Base-by-base conservation (phyloP, 2,888 invertebrate genomes). In the Amblyjoppa fuscipennis region DNA sequence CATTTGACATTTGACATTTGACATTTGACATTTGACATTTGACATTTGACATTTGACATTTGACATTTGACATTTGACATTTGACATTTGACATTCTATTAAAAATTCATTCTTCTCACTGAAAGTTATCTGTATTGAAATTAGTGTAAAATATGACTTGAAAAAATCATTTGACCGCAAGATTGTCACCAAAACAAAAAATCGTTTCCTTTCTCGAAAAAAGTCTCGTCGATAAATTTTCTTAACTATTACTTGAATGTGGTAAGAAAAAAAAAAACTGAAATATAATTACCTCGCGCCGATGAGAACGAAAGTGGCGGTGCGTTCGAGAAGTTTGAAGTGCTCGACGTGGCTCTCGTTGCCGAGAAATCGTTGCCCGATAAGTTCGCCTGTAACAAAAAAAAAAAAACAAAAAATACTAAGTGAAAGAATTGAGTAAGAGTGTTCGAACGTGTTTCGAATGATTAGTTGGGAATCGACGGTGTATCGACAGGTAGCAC, bases 321-420 rank as follows among this genome's bases (percentile, higher is more conserved):
- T 97, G 94, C 97, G 97, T 94, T 98, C 97, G 94, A 99, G 96
- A 93, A 99, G 96, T 94, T 97, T 97, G 95, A 99, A 99, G 95
- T 98, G 97, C 94, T 98, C 98, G 91, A 96, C 96, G 92, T 96
- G 96, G 89, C 97, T 96, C 91, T 96, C 95, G 94, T 98, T 98
- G 91, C 98, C 98, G 92, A 96, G 95, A 94, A 97, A 97, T 93
- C 96, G 96, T 91, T 97, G 96, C 90, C 96, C 96, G 93, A 96
- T 95, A 94, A 96, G 96, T 94, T 97, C 97, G 94, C 96, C 96
- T 96, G 96, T 91, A 96, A 96, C 93, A 95, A 90, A 91, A 69
- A 92, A 93, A 90, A 91, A 69, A 92, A 93, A 96, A 96, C 93
- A 95, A 90, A 91, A 69, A 92, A 93, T 93, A 78, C 66, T 38